These are phyloP conservation scores for Ciconia boyciana DNA, from an alignment of 2,113 vertebrate species.

Conservation along the genomic window DNA sequence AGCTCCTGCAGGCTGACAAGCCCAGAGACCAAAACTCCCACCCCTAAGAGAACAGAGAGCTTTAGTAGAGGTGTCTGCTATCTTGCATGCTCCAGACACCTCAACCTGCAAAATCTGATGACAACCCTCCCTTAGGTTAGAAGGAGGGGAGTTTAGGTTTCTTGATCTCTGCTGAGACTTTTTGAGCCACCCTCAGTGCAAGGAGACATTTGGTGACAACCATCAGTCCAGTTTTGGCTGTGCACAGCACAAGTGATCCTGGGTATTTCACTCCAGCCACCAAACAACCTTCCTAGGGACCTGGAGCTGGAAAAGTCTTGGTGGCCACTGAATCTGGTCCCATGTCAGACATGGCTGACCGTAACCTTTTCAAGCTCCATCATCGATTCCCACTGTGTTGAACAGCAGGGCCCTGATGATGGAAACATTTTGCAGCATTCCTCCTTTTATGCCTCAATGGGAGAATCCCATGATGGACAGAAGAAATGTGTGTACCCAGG, in stretches of 20 bases:
- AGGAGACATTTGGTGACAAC: background rate
- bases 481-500: background rate
- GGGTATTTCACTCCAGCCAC: background rate
- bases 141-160: background rate
- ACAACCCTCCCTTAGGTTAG: background rate
- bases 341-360: background rate
- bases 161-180: background rate
- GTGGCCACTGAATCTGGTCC: background rate
- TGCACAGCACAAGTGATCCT: background rate
- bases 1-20: background rate
- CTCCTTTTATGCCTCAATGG: background rate
- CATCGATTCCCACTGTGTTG: rapidly evolving
- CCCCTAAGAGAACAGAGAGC: background rate
- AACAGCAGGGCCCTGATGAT: background rate
- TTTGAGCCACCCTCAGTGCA: background rate
- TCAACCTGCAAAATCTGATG: background rate
- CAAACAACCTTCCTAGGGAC: background rate
- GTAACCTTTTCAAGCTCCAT: background rate
- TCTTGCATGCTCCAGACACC: background rate
- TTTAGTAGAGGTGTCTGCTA: background rate
- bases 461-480: background rate
- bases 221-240: background rate
- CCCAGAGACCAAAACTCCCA: background rate
- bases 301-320: background rate
- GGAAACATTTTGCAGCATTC: background rate